These are phyloP conservation scores for Achroia grisella DNA, from an alignment of 1,140 invertebrate species.

Conservation along the genomic window DNA sequence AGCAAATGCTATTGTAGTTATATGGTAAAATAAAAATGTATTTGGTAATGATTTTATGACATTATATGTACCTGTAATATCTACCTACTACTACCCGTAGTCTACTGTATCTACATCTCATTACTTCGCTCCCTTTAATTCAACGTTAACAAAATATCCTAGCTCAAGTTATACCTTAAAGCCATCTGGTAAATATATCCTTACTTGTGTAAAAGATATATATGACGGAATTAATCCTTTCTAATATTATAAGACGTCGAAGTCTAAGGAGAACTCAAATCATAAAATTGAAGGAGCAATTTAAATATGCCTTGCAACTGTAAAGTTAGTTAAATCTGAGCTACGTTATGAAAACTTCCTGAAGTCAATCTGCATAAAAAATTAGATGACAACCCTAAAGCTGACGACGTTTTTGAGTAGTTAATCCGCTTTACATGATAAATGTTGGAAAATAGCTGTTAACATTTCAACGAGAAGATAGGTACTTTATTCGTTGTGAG, in stretches of 20 bases:
- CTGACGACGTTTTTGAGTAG: conserved; percentile 15
- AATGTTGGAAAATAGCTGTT: conserved; percentile 4
- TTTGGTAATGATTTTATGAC: neutral
- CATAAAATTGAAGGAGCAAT: neutral
- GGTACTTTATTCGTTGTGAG: too few relatives aligned
- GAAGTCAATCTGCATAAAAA: conserved; percentile 32
- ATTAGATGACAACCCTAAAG: conserved; percentile 19
- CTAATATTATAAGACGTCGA: too few relatives aligned
- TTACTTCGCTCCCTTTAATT: too few relatives aligned
- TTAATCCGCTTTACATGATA: conserved; percentile 33
- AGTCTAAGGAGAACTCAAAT: too few relatives aligned
- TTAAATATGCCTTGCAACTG: conserved; percentile 12
- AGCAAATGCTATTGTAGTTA: neutral
- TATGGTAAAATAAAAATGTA: neutral
- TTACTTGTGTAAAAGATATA: too few relatives aligned
- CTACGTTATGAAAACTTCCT: conserved; percentile 22
- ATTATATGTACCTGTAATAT: neutral
- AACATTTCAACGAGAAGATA: too few relatives aligned
- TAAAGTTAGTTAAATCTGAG: conserved; percentile 27
- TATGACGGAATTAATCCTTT: too few relatives aligned
- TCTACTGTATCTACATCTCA: too few relatives aligned
- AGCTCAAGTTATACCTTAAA: too few relatives aligned
- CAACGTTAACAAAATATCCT: too few relatives aligned
- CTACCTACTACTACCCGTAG: too few relatives aligned
- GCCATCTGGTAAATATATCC: too few relatives aligned